Evolutionary conservation across 1,140 invertebrate genomes (phyloP).

Genomic region (Probaryconus sp.): DNA sequence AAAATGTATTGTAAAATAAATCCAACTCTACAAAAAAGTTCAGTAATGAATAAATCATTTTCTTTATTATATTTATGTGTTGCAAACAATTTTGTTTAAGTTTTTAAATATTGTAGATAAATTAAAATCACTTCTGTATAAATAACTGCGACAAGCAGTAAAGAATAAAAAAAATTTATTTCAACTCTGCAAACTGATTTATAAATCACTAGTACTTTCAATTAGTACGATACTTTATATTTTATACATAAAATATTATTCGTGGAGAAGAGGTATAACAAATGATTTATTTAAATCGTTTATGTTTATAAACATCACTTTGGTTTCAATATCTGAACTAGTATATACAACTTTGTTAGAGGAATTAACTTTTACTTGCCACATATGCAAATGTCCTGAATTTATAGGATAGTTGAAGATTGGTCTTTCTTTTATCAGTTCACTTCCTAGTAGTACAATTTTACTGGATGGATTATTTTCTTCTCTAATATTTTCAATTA

Average conservation of each 20-base stretch:
- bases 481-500: not conserved
- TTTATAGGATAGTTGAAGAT: conserved; percentile 9
- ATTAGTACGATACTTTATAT: too few species aligned
- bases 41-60: too few species aligned
- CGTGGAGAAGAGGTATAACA: not conserved
- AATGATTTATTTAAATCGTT: not conserved
- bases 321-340: not conserved
- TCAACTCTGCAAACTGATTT: too few species aligned
- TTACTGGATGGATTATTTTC: not conserved
- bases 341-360: not conserved
- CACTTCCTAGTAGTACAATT: conserved; percentile 1
- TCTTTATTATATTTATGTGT: too few species aligned
- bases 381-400: conserved; percentile 4
- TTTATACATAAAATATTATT: not conserved
- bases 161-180: too few species aligned
- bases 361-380: not conserved
- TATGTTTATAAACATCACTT: not conserved
- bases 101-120: too few species aligned
- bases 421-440: not conserved
- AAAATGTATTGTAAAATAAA: too few species aligned
- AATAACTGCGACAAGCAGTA: too few species aligned
- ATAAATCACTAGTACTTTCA: too few species aligned
- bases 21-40: too few species aligned
- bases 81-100: too few species aligned
- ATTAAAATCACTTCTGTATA: too few species aligned